Percentiles rank a stretch among this genome's conserved stretches.
phyloP scores from a whole-genome alignment of 1,140 invertebrate species.

The Andricus grossulariae region DNA sequence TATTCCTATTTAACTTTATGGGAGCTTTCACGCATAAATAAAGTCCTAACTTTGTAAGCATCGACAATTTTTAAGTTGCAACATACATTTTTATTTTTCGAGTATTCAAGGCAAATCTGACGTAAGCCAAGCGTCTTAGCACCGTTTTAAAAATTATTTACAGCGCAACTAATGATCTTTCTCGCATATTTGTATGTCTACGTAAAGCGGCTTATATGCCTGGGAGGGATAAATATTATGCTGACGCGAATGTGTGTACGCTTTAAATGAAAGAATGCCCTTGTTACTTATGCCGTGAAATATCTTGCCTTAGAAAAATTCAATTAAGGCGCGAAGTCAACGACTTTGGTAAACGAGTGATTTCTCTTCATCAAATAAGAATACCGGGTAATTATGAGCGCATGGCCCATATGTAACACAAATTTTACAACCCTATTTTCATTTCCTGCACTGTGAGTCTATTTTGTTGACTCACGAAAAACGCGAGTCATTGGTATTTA shows the following conservation, averaged over 20 bases:
- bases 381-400: neutral
- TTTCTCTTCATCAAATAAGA: conserved; percentile 51
- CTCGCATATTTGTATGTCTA: neutral
- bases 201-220: neutral
- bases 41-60: no score
- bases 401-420: neutral
- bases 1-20: no score
- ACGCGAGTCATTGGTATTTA: no score
- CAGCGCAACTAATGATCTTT: neutral
- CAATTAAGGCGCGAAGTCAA: conserved; percentile 66
- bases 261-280: conserved; percentile 45
- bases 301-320: conserved; percentile 58
- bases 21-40: no score
- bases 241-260: conserved; percentile 35
- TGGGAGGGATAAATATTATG: no score
- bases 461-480: no score
- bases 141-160: neutral
- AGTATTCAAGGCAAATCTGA: neutral
- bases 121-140: neutral
- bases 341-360: conserved; percentile 57
- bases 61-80: no score
- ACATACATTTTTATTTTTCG: neutral
- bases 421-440: no score
- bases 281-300: conserved; percentile 62
- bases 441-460: no score